phyloP scores from a whole-genome alignment of 2,113 vertebrate genomes.

The Chloebia gouldiae region DNA sequence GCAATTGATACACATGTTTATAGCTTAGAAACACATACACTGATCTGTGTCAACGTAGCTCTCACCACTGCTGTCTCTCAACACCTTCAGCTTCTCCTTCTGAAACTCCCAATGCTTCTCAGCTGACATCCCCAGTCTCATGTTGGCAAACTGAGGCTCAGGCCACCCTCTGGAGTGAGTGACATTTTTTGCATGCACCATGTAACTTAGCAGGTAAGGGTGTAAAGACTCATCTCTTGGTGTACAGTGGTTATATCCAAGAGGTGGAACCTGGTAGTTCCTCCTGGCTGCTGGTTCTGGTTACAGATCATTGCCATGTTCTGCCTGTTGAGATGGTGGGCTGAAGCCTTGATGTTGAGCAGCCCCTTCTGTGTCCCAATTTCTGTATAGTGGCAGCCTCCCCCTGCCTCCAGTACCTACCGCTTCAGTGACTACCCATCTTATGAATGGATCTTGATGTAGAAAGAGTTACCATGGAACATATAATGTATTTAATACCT shows the following conservation, averaged over 20 bases:
- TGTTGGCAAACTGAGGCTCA: neutral
- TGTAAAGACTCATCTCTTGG: neutral
- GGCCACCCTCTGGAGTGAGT: neutral
- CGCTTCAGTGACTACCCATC: neutral
- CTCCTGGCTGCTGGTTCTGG: neutral
- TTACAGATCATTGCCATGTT: rapidly evolving
- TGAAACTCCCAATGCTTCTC: neutral
- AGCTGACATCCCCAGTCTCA: neutral
- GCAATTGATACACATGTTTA: neutral
- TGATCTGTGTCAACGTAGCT: neutral
- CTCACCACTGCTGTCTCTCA: neutral
- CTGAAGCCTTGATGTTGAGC: neutral
- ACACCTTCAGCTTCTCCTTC: neutral
- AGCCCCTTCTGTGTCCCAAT: neutral
- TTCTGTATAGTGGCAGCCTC: neutral
- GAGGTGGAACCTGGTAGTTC: neutral
- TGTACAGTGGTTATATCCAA: neutral
- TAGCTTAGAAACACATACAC: neutral
- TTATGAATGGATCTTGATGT: neutral
- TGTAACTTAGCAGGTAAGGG: neutral
- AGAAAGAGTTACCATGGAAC: neutral
- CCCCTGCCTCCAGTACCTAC: neutral
- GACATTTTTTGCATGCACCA: neutral
- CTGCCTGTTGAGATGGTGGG: neutral
- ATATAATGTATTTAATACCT: neutral